Base-by-base conservation (phyloP, 2,888 invertebrate species). In the Sicus ferrugineus region DNA sequence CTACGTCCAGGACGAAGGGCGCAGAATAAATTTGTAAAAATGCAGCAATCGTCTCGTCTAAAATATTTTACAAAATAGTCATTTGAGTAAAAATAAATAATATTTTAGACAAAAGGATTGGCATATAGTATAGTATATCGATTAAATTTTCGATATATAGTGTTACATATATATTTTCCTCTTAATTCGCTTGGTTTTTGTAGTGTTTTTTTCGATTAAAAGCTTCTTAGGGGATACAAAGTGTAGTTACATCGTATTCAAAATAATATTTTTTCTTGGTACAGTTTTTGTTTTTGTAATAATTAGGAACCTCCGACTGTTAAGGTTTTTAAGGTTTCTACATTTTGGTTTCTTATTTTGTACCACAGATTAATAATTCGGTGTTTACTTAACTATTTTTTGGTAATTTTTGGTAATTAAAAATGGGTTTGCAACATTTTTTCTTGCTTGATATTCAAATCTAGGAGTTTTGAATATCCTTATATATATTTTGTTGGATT, bases 41-140 rank as follows among this genome's bases (percentile, higher is more conserved):
- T 78, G 80, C 78, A 75, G 73, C 77, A 82, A 78, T 81, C 81
- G 80, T 81, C 82, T 81, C 81, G 80, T 79, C 81, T 81, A 80
- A 81, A 81, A 81, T 75, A 74, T 76, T 77, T 59, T 73, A 69
- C 76, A 75, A 75, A 70, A 70, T 59, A 65, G 9, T 4, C 46
- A 54, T 63, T 75, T 50, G 62, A 59, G 62, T 68, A 73, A 77
- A 70, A 67, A 76, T 75, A 75, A 76, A 72, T 74, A 77, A 73
- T 72, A 82, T 82, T 82, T 81, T 80, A 82, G 81, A 76, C 81
- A 81, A 81, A 80, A 81, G 77, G 81, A 82, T 81, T 81, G 76
- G 77, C 79, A 81, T 81, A 80, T 75, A 54, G 38, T 65, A 21
- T 50, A 2, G 26, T 48, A 62, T 34, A 19, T 31, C 11, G 38